Base-by-base conservation (phyloP, 2,797 vertebrate species). In the Sebastes variabilis region DNA sequence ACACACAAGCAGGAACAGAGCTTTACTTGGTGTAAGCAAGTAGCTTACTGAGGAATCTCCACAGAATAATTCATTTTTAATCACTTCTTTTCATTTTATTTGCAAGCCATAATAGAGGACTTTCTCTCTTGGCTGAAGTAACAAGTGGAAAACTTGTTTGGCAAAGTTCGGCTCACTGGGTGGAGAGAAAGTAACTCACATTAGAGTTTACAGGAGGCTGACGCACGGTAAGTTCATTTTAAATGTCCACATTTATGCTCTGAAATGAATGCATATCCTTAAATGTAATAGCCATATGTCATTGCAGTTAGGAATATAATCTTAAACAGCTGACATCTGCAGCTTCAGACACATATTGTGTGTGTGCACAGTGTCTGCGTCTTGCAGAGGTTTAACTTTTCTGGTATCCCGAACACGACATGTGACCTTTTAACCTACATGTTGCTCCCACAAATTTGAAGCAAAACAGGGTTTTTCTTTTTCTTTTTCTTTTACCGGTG, bases 161-260 rank as follows among this genome's bases (percentile, higher is more conserved):
- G 70, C 55, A 60, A 84, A 79, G 71, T 88, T 84, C 66, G 49
- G 69, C 66, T 82, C n/a, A 65, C 52, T 75, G 56, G 71, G 34
- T 66, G 70, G 75, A 79, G 66, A 78, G 27, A 58, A 27, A 54
- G 25, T 16, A 27, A 60, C 13, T 69, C 22, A 18, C 24, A 14
- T 49, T n/a, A 56, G 30, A 74, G 77, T 82, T 62, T 46, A 10
- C 5, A 56, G 67, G 65, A 81, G 56, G 69, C 49, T 69, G 27
- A 71, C 3, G 20, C 16, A 66, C 83, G 88, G 93, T 93, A 88
- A 90, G 91, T 86, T 69, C 2, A 38, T 70, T 70, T n/a, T 65
- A 20, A 70, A 36, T 7, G 6, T 58, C 2, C 38, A 20, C 1
- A 20, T 6, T 20, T 42, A 8, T 72, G 49, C 16, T 29, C 6